Evolutionary conservation across 2,797 vertebrate genomes (phyloP).

Genomic region (Chiloscyllium punctatum): DNA sequence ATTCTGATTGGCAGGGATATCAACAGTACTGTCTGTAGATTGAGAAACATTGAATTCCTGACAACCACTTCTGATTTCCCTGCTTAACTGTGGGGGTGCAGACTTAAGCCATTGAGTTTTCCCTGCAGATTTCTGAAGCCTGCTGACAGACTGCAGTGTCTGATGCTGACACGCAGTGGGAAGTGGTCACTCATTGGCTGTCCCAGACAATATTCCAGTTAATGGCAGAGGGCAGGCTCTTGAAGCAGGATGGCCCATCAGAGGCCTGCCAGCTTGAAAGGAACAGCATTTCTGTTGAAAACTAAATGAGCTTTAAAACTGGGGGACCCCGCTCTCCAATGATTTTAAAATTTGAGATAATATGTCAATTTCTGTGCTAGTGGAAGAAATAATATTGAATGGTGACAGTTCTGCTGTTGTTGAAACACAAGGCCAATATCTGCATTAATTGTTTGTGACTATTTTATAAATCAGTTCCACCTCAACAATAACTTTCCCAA

Average conservation of each 20-base stretch:
- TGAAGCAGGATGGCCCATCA: background rate
- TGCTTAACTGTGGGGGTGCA: background rate
- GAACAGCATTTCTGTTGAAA: background rate
- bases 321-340: background rate
- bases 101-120: background rate
- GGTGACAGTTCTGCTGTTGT: no score
- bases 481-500: background rate
- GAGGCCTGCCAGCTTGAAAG: background rate
- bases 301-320: background rate
- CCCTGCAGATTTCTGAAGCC: background rate
- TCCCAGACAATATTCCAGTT: background rate
- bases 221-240: background rate
- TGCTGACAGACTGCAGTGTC: background rate
- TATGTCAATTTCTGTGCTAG: no score
- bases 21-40: background rate
- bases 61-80: background rate
- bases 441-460: background rate
- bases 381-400: no score
- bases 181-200: background rate
- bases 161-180: background rate
- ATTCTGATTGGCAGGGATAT: no score
- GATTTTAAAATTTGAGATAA: background rate
- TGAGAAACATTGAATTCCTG: background rate
- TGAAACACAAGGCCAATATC: no score
- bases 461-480: background rate